Base-by-base conservation (phyloP, 2,888 invertebrate species). In the Perizoma flavofasciatum region DNA sequence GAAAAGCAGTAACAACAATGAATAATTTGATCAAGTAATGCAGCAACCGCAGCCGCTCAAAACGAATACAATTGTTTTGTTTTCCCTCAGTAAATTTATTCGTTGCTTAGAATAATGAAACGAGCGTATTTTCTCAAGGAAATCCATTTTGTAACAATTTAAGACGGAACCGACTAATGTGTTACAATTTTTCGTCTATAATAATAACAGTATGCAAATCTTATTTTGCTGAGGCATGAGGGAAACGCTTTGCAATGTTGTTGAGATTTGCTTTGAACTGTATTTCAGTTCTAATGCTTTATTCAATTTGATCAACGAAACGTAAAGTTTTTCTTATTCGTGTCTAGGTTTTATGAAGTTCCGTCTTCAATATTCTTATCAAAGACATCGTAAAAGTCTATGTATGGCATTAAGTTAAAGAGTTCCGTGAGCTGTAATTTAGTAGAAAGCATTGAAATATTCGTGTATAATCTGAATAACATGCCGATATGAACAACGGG, bases 401-500 rank as follows among this genome's bases (percentile, higher is more conserved):
- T 74, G 77, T 76, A 81, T 79, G 79, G 82, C 84, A 83, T 86
- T 86, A 86, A 86, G 85, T 85, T 86, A 88, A 89, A 89, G 86
- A 87, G 84, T 87, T 86, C 79, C 89, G 88, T 89, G 86, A 82
- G 85, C 85, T 87, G 88, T 91, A 91, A 92, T 92, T 92, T 91
- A 89, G 89, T 90, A 91, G 89, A 92, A 89, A 91, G 91, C 92
- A 90, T 91, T 90, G 92, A 91, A 91, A 90, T 90, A 90, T 91
- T 91, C 91, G 89, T 92, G 91, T 91, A 88, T 91, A 91, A 90
- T 92, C 89, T 89, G 88, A 90, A 91, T 91, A 92, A 91, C 92
- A 92, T 92, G 90, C 87, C 89, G 85, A 92, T 91, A 92, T 92
- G 91, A 91, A 89, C 90, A 89, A 86, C 91, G 89, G 88, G 89